phyloP scores from a whole-genome alignment of 2,797 vertebrate species.

The Acanthurus leucopareius region DNA sequence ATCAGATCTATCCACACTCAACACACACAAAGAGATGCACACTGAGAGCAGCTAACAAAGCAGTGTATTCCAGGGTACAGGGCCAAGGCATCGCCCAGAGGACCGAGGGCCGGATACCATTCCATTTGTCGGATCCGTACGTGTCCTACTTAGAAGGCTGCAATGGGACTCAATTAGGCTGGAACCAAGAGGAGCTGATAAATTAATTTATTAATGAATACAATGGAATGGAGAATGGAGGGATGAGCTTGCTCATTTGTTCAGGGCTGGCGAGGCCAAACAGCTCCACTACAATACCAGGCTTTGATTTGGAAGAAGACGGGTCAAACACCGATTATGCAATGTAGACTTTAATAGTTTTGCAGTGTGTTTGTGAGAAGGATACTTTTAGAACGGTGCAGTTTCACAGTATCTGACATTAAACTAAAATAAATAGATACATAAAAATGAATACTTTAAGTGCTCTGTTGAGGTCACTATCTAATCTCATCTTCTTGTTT shows the following conservation, averaged over 20 bases:
- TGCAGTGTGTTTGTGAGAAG: slow-evolving; percentile 15
- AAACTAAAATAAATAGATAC: not conserved
- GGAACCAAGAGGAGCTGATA: slow-evolving; percentile 84
- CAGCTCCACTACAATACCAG: slow-evolving; percentile 57
- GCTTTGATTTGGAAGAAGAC: slow-evolving; percentile 60
- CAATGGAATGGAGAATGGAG: slow-evolving; percentile 78
- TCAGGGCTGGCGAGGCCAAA: slow-evolving; percentile 68
- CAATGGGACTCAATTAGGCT: slow-evolving; percentile 88
- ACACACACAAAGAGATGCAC: slow-evolving; percentile 23
- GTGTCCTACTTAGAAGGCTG: slow-evolving; percentile 86
- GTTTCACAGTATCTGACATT: slow-evolving; percentile 1
- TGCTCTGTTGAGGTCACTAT: slow-evolving; percentile 1
- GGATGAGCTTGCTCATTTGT: slow-evolving; percentile 81
- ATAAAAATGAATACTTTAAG: not conserved
- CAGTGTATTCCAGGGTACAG: slow-evolving; percentile 65
- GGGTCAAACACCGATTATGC: slow-evolving; percentile 53
- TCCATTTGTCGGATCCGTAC: slow-evolving; percentile 84
- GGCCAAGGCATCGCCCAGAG: slow-evolving; percentile 79
- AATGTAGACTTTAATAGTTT: slow-evolving; percentile 34
- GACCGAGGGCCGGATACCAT: slow-evolving; percentile 79
- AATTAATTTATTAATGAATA: slow-evolving; percentile 89
- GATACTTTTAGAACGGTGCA: slow-evolving; percentile 5
- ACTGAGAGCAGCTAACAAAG: slow-evolving; percentile 59
- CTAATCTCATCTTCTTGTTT: slow-evolving; percentile 1
- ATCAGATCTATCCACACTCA: slow-evolving; percentile 65